Evolutionary conservation across 2,797 vertebrate species (phyloP), one percentile per base, ranked within the genome.

Genomic region (Anisognathus igniventris): DNA sequence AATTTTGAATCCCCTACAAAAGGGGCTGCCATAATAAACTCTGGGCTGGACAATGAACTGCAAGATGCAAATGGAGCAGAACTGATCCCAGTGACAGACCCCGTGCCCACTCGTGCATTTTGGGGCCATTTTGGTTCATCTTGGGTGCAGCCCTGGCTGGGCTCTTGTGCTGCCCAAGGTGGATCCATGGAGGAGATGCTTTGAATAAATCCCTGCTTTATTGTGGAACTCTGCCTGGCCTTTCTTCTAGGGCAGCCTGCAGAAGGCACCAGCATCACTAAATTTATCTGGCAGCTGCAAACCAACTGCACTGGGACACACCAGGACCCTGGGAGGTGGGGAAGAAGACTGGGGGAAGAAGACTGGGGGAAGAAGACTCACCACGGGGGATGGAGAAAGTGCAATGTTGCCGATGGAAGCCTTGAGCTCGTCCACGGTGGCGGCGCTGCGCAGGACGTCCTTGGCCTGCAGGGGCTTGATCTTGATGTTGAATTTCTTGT

Each of bases 401-500:
- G 99, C 99, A 39, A 99, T 98, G 95, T 99, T 99, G 89, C 99
- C 99, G 40, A 99, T 97, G 0, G 99, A 99, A 0, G 99, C 99
- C 95, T 99, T 99, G 60, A 99, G 98, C 97, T 99, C 99, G 22
- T 99, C 99, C 96, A 99, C 98, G 0, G 99, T 98, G 6, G 99
- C 99, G 4, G 98, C 97, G 15, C 98, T 98, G 96, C 98, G 98
- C 89, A 98, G 97, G 30, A 98, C 97, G 80, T 99, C 99, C 65
- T 99, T 98, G 27, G 98, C 98, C 66, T 98, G 98, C 96, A 99
- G 96, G 3, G 99, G 99, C 86, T 99, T 99, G 97, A 99, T 99
- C 97, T 98, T 99, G 74, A 99, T 99, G 96, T 99, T 99, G 97
- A 99, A 99, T 92, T 99, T 99, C 97, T 98, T 99, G 95, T 98